These are phyloP conservation scores for Atrina japonica DNA, from an alignment of 2,888 invertebrate genomes.

Conservation along the genomic window DNA sequence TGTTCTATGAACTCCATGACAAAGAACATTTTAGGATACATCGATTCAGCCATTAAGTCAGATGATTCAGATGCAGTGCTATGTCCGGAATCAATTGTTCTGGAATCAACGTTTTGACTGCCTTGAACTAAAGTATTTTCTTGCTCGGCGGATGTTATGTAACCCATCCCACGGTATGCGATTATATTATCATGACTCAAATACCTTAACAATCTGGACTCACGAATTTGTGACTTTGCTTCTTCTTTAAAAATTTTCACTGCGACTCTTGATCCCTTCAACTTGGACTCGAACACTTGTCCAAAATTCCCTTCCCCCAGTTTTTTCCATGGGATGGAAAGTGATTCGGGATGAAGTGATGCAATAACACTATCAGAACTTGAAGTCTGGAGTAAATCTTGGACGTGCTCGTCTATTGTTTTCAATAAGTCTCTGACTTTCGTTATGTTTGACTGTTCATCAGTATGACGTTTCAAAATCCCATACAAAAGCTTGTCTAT, in stretches of 20 bases:
- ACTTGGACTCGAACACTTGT: constrained; percentile 38
- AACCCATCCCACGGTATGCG: constrained; percentile 45
- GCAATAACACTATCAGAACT: constrained; percentile 3
- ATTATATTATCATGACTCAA: constrained; percentile 48
- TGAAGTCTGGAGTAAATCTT: neutral
- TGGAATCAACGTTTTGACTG: neutral
- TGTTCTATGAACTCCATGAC: constrained; percentile 48
- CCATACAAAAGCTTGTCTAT: too few relatives aligned
- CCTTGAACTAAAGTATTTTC: constrained; percentile 1
- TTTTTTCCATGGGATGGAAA: constrained; percentile 31
- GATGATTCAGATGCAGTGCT: neutral
- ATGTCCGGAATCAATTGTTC: neutral
- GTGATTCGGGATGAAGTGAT: neutral
- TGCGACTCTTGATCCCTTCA: constrained; percentile 42
- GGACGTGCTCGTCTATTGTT: constrained; percentile 10
- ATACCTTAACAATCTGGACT: constrained; percentile 36
- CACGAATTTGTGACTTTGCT: constrained; percentile 32
- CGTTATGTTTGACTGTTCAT: neutral
- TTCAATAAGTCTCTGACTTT: constrained; percentile 3
- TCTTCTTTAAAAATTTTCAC: constrained; percentile 46
- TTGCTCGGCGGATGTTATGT: constrained; percentile 25
- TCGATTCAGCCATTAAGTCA: neutral
- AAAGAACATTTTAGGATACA: constrained; percentile 34
- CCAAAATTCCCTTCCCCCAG: constrained; percentile 48
- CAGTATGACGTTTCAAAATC: too few relatives aligned